These are phyloP conservation scores for Myzus persicae DNA, from an alignment of 1,140 invertebrate species.

Conservation along the genomic window DNA sequence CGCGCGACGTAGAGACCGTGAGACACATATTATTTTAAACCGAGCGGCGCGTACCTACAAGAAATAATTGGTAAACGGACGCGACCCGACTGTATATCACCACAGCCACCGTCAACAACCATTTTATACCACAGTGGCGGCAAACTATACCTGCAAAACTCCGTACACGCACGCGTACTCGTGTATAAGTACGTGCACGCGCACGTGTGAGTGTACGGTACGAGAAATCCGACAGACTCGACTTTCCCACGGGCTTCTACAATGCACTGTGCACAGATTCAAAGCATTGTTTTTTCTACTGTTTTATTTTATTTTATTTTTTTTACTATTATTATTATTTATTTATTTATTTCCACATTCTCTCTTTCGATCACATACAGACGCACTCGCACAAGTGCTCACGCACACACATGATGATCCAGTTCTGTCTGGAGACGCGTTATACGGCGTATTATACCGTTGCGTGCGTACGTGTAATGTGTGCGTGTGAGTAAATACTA, in stretches of 20 bases:
- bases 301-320: conserved; percentile 20
- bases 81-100: conserved; percentile 44
- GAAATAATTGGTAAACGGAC: conserved; percentile 55
- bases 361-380: conserved; percentile 29
- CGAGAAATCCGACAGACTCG: conserved; percentile 30
- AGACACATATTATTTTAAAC: not conserved
- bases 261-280: not conserved
- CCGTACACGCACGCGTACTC: conserved; percentile 39
- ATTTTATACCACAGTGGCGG: not conserved
- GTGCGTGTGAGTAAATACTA: not conserved
- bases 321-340: conserved; percentile 27
- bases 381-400: not conserved
- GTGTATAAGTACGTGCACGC: not conserved
- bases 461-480: not conserved
- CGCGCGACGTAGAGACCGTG: not conserved
- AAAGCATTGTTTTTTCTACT: conserved; percentile 20
- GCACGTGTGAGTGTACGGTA: not conserved
- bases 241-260: conserved; percentile 52
- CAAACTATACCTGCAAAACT: conserved; percentile 29
- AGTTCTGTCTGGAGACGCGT: conserved; percentile 44
- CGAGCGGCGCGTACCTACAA: not conserved
- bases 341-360: conserved; percentile 33
- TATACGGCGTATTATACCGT: conserved; percentile 14
- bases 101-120: too few species aligned
- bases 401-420: conserved; percentile 40